A percentile compares a stretch with the other conserved stretches of the same genome.
These are phyloP conservation scores for Propithecus deckenii DNA, from an alignment of 2,797 vertebrate species.

Conservation along the genomic window DNA sequence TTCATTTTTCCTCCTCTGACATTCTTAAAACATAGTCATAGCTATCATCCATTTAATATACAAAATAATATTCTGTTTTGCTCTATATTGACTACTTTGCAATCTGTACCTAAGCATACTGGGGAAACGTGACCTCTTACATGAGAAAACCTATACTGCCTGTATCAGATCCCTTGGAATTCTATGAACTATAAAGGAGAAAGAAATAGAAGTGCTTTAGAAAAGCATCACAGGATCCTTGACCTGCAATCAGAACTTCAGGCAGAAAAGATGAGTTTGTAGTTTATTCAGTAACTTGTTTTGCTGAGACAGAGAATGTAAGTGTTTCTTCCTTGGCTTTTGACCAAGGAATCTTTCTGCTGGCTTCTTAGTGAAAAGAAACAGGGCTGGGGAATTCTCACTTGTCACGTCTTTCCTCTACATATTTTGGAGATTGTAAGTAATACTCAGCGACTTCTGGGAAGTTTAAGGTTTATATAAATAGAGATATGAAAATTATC, in stretches of 20 bases:
- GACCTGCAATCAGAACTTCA: conserved; percentile 44
- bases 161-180: not conserved
- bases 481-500: not conserved
- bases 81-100: not conserved
- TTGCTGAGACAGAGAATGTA: conserved; percentile 59
- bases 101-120: not conserved
- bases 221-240: conserved; percentile 23
- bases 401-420: not conserved
- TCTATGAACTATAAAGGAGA: not conserved
- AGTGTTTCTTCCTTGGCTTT: conserved; percentile 28
- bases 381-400: not conserved
- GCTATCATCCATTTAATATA: not conserved
- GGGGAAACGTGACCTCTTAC: not conserved
- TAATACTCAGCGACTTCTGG: not conserved
- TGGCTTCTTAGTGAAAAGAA: conserved; percentile 32
- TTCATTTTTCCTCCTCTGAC: not conserved
- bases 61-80: not conserved
- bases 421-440: not conserved
- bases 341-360: conserved; percentile 45
- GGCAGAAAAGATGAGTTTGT: conserved; percentile 50
- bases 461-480: not conserved
- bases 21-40: not conserved
- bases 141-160: not conserved
- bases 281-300: conserved; percentile 64
- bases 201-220: not conserved